These are phyloP conservation scores for Drosophila bipectinata DNA, from an alignment of 1,140 invertebrate species.

Conservation along the genomic window DNA sequence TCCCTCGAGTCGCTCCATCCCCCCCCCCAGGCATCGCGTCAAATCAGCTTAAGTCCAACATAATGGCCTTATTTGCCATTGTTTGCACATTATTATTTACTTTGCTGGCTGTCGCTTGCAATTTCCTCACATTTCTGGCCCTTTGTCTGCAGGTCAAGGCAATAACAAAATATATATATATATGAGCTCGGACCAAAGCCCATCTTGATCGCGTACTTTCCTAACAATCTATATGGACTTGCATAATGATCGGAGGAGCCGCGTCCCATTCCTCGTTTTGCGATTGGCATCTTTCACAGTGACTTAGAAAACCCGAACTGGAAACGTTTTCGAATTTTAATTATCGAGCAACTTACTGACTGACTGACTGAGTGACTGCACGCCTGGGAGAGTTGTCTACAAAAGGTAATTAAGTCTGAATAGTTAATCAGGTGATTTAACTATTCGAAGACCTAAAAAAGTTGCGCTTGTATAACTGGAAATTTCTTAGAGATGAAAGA, in stretches of 20 bases:
- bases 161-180: slow-evolving; percentile 32
- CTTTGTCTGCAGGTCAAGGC: slow-evolving; percentile 66
- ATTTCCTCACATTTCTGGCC: slow-evolving; percentile 63
- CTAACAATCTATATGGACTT: slow-evolving; percentile 15
- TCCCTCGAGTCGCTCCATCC: neutral
- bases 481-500: slow-evolving; percentile 75
- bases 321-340: slow-evolving; percentile 44
- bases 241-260: slow-evolving; percentile 29
- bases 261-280: slow-evolving; percentile 8
- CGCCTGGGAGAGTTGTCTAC: slow-evolving; percentile 42
- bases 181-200: slow-evolving; percentile 4
- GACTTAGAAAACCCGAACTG: slow-evolving; percentile 25
- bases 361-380: neutral
- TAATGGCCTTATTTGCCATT: slow-evolving; percentile 80
- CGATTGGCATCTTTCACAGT: slow-evolving; percentile 38
- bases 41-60: slow-evolving; percentile 75
- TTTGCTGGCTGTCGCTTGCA: slow-evolving; percentile 52
- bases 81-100: slow-evolving; percentile 79
- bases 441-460: slow-evolving; percentile 47
- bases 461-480: slow-evolving; percentile 77
- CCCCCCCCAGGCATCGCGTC: slow-evolving; percentile 32
- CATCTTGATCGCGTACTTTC: slow-evolving; percentile 25
- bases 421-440: slow-evolving; percentile 75
- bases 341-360: slow-evolving; percentile 27
- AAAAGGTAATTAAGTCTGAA: slow-evolving; percentile 73